These are phyloP conservation scores for Tethea ocularis DNA, from an alignment of 2,888 invertebrate genomes.

Conservation along the genomic window DNA sequence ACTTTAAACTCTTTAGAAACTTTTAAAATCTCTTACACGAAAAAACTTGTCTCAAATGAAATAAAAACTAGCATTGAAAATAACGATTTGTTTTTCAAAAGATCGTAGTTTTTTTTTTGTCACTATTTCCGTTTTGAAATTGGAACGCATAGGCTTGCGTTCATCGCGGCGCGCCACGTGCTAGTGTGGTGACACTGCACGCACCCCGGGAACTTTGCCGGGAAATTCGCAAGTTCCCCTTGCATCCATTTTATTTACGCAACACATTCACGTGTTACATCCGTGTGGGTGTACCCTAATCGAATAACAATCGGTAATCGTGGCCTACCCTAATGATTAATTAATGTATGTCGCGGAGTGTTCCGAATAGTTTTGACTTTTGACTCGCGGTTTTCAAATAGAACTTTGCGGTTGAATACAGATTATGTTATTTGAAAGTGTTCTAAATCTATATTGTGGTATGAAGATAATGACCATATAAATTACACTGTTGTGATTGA, in stretches of 20 bases:
- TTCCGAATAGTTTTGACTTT: conserved; percentile 58
- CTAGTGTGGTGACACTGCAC: conserved; percentile 73
- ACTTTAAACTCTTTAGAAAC: neutral
- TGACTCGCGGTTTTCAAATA: conserved; percentile 39
- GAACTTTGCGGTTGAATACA: conserved; percentile 16
- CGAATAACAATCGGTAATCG: conserved; percentile 69
- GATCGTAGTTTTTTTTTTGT: conserved; percentile 19
- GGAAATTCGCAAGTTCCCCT: conserved; percentile 10
- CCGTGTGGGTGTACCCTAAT: conserved; percentile 60
- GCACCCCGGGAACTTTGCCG: conserved; percentile 69
- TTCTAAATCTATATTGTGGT: conserved; percentile 7
- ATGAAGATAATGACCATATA: conserved; percentile 4
- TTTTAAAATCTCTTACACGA: neutral
- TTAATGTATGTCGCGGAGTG: conserved; percentile 56
- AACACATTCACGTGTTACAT: conserved; percentile 26
- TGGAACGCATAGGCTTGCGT: conserved; percentile 72
- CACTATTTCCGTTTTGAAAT: conserved; percentile 44
- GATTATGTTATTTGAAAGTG: conserved; percentile 1
- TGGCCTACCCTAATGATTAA: conserved; percentile 70
- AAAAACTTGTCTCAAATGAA: neutral
- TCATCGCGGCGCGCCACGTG: conserved; percentile 75
- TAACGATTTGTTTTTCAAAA: neutral
- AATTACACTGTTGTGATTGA: neutral
- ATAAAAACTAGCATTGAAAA: neutral
- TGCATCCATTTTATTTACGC: conserved; percentile 21